Percentiles rank a stretch among this genome's conserved stretches.
Evolutionary conservation across 1,140 invertebrate genomes (phyloP).

Genomic region (Acromyrmex charruanus): DNA sequence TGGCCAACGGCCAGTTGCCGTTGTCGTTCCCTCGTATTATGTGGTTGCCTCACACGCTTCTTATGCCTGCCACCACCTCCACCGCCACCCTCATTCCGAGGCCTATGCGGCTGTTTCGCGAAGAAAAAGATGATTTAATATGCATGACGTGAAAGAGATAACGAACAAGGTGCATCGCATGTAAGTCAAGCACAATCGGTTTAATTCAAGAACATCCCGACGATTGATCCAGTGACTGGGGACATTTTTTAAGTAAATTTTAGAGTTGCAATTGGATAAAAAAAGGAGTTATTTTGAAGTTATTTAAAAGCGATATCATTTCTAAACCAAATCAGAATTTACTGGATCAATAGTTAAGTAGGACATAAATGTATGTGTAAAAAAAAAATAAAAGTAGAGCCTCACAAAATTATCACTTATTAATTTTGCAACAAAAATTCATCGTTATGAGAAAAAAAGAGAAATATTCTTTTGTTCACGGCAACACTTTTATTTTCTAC

Average conservation of each 20-base stretch:
- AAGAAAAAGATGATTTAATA: constrained; percentile 63
- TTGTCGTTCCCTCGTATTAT: constrained; percentile 95
- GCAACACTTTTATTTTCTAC: constrained; percentile 69
- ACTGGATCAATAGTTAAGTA: constrained; percentile 52
- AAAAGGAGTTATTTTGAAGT: neutral
- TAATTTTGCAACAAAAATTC: neutral
- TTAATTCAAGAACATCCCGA: constrained; percentile 65
- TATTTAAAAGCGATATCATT: neutral
- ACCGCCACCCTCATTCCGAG: constrained; percentile 87
- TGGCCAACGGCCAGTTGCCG: constrained; percentile 93
- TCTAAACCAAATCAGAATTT: neutral
- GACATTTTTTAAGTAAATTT: neutral
- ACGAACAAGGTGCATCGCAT: constrained; percentile 62
- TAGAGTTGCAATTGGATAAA: neutral
- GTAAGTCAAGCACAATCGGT: constrained; percentile 75
- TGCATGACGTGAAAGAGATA: neutral
- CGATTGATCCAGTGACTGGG: constrained; percentile 56
- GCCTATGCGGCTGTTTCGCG: constrained; percentile 87
- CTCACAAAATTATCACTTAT: neutral
- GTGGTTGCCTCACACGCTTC: constrained; percentile 93
- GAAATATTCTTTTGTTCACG: neutral
- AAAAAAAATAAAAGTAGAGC: constrained; percentile 69
- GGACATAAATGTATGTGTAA: constrained; percentile 36
- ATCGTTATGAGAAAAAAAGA: neutral
- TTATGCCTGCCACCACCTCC: constrained; percentile 90